These are phyloP conservation scores for Haliclona indistincta DNA, from an alignment of 37 sponge, comb jelly and placozoan species.

Conservation along the genomic window DNA sequence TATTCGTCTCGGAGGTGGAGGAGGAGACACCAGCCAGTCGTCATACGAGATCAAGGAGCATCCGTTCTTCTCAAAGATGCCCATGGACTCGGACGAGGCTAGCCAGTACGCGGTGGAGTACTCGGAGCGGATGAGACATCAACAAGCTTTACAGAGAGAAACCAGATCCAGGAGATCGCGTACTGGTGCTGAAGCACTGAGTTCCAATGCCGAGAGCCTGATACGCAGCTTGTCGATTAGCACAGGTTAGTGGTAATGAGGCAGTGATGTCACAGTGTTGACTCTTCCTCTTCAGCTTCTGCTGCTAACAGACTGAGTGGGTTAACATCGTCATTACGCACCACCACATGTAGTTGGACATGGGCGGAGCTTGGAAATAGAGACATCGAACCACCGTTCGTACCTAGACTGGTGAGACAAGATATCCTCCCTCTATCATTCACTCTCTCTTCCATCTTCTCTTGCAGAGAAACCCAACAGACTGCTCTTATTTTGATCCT, in stretches of 20 bases:
- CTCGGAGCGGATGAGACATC: slow-evolving; percentile 39
- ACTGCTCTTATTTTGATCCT: slow-evolving; percentile 39
- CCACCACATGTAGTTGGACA: slow-evolving; percentile 54
- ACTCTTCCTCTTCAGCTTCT: neutral
- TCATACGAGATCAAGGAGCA: slow-evolving; percentile 67
- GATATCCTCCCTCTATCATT: neutral
- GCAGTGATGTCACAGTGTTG: neutral
- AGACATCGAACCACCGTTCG: slow-evolving; percentile 63
- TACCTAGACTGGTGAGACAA: slow-evolving; percentile 52
- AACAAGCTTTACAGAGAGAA: slow-evolving; percentile 14
- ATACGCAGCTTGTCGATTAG: slow-evolving; percentile 24
- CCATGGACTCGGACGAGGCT: slow-evolving; percentile 35
- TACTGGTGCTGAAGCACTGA: neutral
- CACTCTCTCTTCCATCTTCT: neutral
- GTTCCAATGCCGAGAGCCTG: slow-evolving; percentile 12
- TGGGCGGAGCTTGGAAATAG: slow-evolving; percentile 69
- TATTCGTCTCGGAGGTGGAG: slow-evolving; percentile 52
- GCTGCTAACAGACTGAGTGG: neutral
- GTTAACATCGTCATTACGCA: slow-evolving; percentile 1
- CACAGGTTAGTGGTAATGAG: slow-evolving; percentile 1
- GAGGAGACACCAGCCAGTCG: slow-evolving; percentile 3
- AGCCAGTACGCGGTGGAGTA: slow-evolving; percentile 27
- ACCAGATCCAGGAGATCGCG: neutral
- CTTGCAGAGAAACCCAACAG: slow-evolving; percentile 33
- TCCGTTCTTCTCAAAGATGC: slow-evolving; percentile 64